A percentile compares a stretch with the other conserved stretches of the same genome.
These are phyloP conservation scores for Dendroctonus ponderosae DNA, from an alignment of 1,140 invertebrate genomes.

Conservation along the genomic window DNA sequence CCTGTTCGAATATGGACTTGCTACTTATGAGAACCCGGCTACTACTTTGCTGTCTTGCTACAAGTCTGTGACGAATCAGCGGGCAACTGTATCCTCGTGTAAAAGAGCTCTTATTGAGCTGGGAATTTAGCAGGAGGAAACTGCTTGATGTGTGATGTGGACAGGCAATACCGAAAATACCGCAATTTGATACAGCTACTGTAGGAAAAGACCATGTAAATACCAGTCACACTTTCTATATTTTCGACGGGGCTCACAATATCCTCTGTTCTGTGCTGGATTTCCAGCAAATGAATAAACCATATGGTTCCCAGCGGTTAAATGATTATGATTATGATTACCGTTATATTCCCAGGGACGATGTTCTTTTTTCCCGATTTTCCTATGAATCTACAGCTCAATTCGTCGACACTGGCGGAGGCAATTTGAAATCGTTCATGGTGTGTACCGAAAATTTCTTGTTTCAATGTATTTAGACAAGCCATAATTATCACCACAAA, in stretches of 20 bases:
- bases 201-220: neutral
- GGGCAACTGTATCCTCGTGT: no score
- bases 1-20: no score
- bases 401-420: conserved; percentile 95
- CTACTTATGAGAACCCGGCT: no score
- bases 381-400: conserved; percentile 94
- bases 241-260: conserved; percentile 33
- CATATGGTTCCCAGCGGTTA: neutral
- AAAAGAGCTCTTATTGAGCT: no score
- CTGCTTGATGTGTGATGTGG: no score
- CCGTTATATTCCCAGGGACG: conserved; percentile 97
- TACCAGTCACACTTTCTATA: conserved; percentile 26
- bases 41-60: no score
- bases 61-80: no score
- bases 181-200: no score
- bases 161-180: no score
- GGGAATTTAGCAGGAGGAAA: no score
- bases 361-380: conserved; percentile 92
- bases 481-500: conserved; percentile 74
- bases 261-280: conserved; percentile 42
- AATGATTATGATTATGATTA: conserved; percentile 62
- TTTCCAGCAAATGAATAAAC: no score
- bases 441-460: conserved; percentile 95
- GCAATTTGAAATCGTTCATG: conserved; percentile 97
- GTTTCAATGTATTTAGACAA: conserved; percentile 95